Evolutionary conservation across 30 jellyfish, hydroid and myxozoan species (phyloP), one percentile per base, ranked within the genome.

Genomic region (Hydra vulgaris): DNA sequence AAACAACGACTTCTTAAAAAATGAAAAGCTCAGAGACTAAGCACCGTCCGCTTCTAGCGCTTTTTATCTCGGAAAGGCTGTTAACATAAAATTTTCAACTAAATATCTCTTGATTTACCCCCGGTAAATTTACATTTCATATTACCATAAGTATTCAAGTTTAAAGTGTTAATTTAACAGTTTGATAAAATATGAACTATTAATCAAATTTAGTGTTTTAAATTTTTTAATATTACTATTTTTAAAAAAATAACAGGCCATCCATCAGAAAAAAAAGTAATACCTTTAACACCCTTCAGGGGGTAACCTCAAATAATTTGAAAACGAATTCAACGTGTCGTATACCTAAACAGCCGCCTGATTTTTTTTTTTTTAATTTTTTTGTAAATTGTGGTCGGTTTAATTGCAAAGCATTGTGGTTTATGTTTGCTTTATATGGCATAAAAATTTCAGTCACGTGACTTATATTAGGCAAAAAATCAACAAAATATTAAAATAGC

Each of bases 291-390:
- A 3, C 69, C 22, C 27, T 22, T 53, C 85, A 52, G 85, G 85
- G 85, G 85, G 79, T 61, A 52, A 56, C 12, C 15, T 17, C 69
- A 78, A 20, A 23, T 17, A 53, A 23, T 20, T 21, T 26, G 26
- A 53, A 53, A 56, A 20, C 26, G 53, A 53, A 78, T 78, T 78
- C 85, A 78, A 78, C 85, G 85, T 78, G 85, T 78, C 27, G 67
- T 26, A 23, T 76, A 53, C 24, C 69, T 77, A 23, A 25, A 61
- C 85, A 78, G 85, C 85, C 85, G 85, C 85, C 85, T 78, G 85
- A 20, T 78, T 78, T 78, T 78, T 78, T 61, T 54, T 53, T 40
- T 40, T 40, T 81, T 54, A 77, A 15, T 78, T 61, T 54, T 53
- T 40, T 40, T 40, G 85, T 54, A 77, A 15, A 0, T 52, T 21